Conservation (phyloP, 64 coral and sea anemone genomes). For the Porites australiensis region DNA sequence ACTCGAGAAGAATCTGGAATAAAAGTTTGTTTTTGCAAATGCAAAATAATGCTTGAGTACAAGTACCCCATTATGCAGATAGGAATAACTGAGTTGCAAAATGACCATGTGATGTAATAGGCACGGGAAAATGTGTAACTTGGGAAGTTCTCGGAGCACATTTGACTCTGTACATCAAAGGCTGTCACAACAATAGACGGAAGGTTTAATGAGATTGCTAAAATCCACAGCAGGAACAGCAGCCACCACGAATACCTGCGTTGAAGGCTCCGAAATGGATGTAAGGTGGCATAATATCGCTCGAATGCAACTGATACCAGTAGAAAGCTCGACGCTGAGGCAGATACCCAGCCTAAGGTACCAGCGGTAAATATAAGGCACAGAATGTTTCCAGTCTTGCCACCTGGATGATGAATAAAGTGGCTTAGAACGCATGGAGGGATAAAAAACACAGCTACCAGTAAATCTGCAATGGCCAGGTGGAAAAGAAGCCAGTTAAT, state of each 20-base stretch:
- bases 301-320: slow-evolving; percentile 53
- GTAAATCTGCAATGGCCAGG: slow-evolving; percentile 55
- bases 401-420: slow-evolving; percentile 39
- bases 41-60: slow-evolving; percentile 42
- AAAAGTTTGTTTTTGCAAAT: background rate
- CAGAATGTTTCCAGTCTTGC: slow-evolving; percentile 8
- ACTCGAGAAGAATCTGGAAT: background rate
- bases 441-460: slow-evolving; percentile 31
- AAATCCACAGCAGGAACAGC: background rate
- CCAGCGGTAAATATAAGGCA: slow-evolving; percentile 38
- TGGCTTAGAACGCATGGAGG: slow-evolving; percentile 1
- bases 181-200: background rate
- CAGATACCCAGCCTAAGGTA: slow-evolving; percentile 13
- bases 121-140: background rate
- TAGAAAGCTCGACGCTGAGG: slow-evolving; percentile 14
- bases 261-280: background rate
- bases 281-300: slow-evolving; percentile 42
- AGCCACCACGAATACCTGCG: background rate
- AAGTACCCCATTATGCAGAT: slow-evolving; percentile 56
- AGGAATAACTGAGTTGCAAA: slow-evolving; percentile 4
- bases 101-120: slow-evolving; percentile 1
- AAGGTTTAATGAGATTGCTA: background rate
- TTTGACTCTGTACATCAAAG: background rate
- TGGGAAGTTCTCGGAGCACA: background rate
- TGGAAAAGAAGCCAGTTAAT: slow-evolving; percentile 53